Evolutionary conservation across 30 jellyfish, hydroid and myxozoan species (phyloP).

Genomic region (Catostylus mosaicus): DNA sequence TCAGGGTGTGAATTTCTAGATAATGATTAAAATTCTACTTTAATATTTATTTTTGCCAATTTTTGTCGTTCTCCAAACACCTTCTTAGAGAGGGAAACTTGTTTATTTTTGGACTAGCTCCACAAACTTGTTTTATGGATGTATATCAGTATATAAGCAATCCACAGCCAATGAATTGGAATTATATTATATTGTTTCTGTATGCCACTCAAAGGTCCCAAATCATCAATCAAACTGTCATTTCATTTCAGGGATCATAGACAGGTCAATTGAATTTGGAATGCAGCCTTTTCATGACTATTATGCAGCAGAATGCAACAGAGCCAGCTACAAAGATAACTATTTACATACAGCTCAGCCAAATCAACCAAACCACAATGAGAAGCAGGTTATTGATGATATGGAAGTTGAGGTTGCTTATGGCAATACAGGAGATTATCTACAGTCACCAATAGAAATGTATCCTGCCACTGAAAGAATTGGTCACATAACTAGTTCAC

Average conservation of each 20-base stretch:
- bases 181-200: no score
- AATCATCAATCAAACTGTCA: background rate
- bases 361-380: background rate
- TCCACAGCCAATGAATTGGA: no score
- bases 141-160: no score
- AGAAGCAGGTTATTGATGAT: background rate
- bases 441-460: conserved; percentile 8
- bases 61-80: no score
- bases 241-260: conserved; percentile 52
- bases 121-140: no score
- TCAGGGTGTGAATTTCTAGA: no score
- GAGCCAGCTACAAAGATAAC: background rate
- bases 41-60: no score
- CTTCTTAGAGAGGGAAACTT: no score
- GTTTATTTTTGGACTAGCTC: no score
- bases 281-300: conserved; percentile 60
- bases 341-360: background rate
- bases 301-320: background rate
- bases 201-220: no score
- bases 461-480: conserved; percentile 13
- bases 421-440: background rate
- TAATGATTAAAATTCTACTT: no score
- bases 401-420: conserved; percentile 41
- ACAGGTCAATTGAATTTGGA: conserved; percentile 57
- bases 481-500: background rate